Evolutionary conservation across 2,797 vertebrate genomes (phyloP), one percentile per base, ranked within the genome.

Genomic region (Darevskia nairensis): DNA sequence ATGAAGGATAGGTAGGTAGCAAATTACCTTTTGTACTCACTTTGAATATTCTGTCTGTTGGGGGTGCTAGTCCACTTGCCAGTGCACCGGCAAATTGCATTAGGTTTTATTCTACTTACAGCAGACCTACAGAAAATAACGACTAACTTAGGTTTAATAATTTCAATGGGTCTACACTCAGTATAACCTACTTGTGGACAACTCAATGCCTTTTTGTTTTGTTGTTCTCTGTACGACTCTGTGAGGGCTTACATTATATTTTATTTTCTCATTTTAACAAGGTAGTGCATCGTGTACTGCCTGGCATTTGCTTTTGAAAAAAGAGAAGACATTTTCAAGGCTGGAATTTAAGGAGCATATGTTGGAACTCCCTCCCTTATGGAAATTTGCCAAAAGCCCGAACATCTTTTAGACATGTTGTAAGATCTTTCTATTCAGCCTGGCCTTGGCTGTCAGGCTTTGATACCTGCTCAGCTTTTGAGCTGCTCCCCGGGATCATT

Each of bases 371-470:
- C n/a, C 11, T 55, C n/a, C 44, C 29, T 69, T 29, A 69, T 86
- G n/a, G 76, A 86, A 86, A 86, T 69, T 50, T 27, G 35, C n/a
- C 55, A 44, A 69, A 68, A 78, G 10, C 9, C 59, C 3, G 29
- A n/a, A 44, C 35, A 78, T 68, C 35, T 32, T 79, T 77, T 39
- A 32, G 29, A 78, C 29, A 19, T n/a, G 17, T 7, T 77, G 17
- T 68, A 77, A 85, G 59, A 66, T 15, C 21, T 78, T 86, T 66
- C 85, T 35, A 55, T 86, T 79, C 76, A 79, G 76, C 1, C 41
- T 86, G 76, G 41, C 23, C 76, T 76, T 79, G 59, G 75, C 32
- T 44, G 41, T 50, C 61, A 25, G 17, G 5, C 39, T 78, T 85
- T 44, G 13, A 66, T 66, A 66, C 23, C 41, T 32, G 9, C 46